Evolutionary conservation across 2,113 vertebrate genomes (phyloP), one percentile per base, ranked within the genome.

Genomic region (Campylorhamphus procurvoides): DNA sequence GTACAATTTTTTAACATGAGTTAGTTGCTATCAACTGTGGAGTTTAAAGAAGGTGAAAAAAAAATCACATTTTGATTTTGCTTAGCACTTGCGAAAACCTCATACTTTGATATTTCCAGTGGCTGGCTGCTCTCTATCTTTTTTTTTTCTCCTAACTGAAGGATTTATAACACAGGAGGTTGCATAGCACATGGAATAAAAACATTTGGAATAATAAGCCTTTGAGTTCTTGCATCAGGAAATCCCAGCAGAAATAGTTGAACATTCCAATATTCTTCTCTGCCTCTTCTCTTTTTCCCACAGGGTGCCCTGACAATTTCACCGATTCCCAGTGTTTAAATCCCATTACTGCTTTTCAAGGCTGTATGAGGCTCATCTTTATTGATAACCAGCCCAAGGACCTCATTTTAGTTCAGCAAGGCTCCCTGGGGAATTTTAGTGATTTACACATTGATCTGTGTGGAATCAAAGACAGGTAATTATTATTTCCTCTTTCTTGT

Each of bases 401-500:
- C 97, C 98, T 99, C 94, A 98, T 98, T 97, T 98, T 97, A 53
- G 98, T 99, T 87, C 99, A 99, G 97, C 99, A 99, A 98, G 99
- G 99, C 55, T 94, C 98, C 94, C 98, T 99, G 98, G 99, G 99
- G 98, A 99, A 98, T 97, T 99, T 98, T 96, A 99, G 98, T 89
- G 98, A 99, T 96, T 98, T 99, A 79, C 98, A 98, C 97, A 99
- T 99, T 94, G 99, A 99, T 98, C 98, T 98, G 63, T 99, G 99
- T 98, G 98, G 97, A 92, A 99, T 99, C 97, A 98, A 98, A 98
- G 99, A 99, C 99, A 99, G 99, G 99, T 99, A 99, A 98, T 97
- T 97, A 95, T 97, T 97, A 89, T 95, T 91, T 97, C 73, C 82
- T 94, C 68, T 97, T 87, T 95, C 84, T 96, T 93, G 19, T 80